A percentile compares a stretch with the other conserved stretches of the same genome.
Conservation (phyloP, 1,140 invertebrate species). For the Globodera rostochiensis region DNA sequence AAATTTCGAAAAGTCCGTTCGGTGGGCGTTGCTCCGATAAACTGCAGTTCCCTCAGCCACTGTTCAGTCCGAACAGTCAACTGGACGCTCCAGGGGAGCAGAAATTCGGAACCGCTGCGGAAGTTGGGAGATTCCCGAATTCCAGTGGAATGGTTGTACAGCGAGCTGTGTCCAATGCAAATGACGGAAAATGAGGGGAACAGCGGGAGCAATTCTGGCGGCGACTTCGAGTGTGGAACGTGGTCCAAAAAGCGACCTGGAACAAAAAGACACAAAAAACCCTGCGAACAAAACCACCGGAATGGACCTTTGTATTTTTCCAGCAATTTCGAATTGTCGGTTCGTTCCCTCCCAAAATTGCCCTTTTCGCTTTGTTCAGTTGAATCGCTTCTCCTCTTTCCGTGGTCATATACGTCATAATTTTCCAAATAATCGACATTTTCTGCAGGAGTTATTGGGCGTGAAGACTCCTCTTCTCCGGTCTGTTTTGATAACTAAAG, state of each 20-base stretch:
- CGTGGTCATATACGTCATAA: conserved; percentile 28
- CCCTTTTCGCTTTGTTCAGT: conserved; percentile 11
- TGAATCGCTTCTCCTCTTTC: not conserved
- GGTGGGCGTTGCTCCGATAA: conserved; percentile 38
- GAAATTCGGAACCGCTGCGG: conserved; percentile 82
- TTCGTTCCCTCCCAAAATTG: conserved; percentile 1
- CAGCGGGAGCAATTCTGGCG: conserved; percentile 72
- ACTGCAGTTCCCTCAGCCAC: conserved; percentile 68
- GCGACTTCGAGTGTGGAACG: conserved; percentile 31
- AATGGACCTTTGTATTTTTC: conserved; percentile 40
- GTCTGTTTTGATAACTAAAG: not conserved
- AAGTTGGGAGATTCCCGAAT: conserved; percentile 77
- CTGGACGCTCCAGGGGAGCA: conserved; percentile 91
- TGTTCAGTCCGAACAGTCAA: conserved; percentile 70
- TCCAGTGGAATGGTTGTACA: conserved; percentile 85
- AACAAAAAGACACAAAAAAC: too few relatives aligned
- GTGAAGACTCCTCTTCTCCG: not conserved
- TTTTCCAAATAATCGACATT: conserved; percentile 31
- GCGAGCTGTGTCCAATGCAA: conserved; percentile 83
- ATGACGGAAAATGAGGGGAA: conserved; percentile 90
- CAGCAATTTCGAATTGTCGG: conserved; percentile 11
- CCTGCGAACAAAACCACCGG: not conserved
- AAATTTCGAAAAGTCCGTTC: conserved; percentile 31
- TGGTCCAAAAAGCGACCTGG: conserved; percentile 40
- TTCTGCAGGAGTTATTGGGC: conserved; percentile 1